Evolutionary conservation across 2,113 vertebrate species (phyloP).

Genomic region (Python bivittatus): DNA sequence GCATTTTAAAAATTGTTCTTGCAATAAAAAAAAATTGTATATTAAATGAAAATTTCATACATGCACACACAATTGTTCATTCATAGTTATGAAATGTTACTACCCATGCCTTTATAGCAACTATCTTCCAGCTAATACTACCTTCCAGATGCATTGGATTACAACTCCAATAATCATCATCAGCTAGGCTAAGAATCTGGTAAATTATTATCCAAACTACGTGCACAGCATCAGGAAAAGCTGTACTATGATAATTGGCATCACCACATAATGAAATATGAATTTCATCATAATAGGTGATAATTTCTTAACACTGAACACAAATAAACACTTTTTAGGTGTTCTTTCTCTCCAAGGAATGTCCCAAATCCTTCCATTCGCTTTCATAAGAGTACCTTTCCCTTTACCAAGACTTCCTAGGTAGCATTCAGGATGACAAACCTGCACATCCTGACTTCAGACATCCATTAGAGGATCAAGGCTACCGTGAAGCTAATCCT

Average conservation of each 20-base stretch:
- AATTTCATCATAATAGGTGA: not conserved
- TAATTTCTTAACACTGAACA: too few relatives aligned
- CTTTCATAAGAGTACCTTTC: not conserved
- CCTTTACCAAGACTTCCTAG: not conserved
- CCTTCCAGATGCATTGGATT: not conserved
- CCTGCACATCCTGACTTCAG: not conserved
- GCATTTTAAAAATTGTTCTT: too few relatives aligned
- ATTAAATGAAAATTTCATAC: not conserved
- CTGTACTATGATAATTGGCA: too few relatives aligned
- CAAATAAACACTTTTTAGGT: not conserved
- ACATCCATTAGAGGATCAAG: not conserved
- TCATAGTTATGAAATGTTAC: not conserved
- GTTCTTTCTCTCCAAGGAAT: not conserved
- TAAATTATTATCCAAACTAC: not conserved
- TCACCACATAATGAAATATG: too few relatives aligned
- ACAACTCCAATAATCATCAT: not conserved
- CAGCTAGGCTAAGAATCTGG: not conserved
- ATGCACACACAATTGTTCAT: not conserved
- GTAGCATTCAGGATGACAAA: not conserved
- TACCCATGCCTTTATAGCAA: not conserved
- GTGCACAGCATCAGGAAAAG: not conserved
- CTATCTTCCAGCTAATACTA: not conserved
- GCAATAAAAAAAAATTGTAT: not conserved
- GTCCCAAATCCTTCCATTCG: not conserved
- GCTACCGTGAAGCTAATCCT: not conserved